phyloP scores from a whole-genome alignment of 2,113 vertebrate genomes.

The Jaculus jaculus region DNA sequence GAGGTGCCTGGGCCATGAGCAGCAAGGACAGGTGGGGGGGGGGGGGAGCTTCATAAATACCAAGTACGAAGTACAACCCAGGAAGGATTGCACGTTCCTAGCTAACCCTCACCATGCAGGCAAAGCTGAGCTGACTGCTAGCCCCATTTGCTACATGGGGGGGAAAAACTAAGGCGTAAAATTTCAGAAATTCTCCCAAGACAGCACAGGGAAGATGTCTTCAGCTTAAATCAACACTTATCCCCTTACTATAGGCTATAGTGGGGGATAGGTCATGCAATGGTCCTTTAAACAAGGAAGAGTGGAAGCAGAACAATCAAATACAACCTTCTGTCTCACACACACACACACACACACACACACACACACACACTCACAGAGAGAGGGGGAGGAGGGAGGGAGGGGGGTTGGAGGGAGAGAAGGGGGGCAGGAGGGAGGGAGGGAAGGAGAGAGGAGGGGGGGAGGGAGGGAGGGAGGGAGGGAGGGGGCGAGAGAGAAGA shows the following conservation, averaged over 20 bases:
- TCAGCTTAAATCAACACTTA: neutral
- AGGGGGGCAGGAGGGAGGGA: no score
- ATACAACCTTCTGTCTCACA: neutral
- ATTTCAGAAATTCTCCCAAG: neutral
- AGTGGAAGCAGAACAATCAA: neutral
- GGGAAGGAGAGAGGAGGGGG: no score
- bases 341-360: neutral
- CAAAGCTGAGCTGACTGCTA: neutral
- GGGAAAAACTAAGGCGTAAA: neutral
- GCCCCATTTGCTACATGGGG: neutral
- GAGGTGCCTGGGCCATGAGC: neutral
- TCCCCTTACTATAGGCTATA: neutral
- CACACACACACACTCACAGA: neutral
- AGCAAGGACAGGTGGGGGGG: neutral
- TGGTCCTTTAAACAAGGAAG: neutral
- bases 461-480: no score
- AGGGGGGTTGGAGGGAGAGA: no score
- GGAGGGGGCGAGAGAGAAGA: neutral
- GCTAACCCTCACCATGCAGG: neutral
- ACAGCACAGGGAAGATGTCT: neutral
- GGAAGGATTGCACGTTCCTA: neutral
- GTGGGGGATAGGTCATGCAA: rapidly evolving
- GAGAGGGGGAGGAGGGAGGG: no score
- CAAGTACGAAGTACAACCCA: neutral
- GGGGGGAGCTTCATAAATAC: neutral